phyloP scores from a whole-genome alignment of 2,797 vertebrate species.

The Ciconia nigra region DNA sequence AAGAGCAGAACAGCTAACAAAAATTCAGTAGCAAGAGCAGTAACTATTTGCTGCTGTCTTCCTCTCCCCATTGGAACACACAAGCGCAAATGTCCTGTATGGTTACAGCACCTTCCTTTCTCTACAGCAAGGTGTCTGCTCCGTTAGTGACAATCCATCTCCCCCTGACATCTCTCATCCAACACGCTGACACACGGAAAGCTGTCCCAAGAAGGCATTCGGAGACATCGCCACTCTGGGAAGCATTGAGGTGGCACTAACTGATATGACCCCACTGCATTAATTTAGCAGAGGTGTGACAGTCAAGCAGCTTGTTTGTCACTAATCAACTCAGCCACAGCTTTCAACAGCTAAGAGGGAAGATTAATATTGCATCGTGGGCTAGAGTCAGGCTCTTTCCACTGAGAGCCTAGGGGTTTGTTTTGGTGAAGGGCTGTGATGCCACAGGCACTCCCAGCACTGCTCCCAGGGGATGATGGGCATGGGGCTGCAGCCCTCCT shows the following conservation, averaged over 20 bases:
- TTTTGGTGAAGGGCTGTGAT: neutral
- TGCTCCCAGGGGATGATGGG: neutral
- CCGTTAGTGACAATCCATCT: neutral
- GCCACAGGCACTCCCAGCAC: rapidly evolving
- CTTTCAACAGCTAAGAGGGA: neutral
- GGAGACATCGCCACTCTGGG: neutral
- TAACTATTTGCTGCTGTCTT: neutral
- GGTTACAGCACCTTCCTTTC: neutral
- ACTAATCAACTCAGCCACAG: neutral
- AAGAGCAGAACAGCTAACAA: neutral
- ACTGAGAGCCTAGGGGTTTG: neutral
- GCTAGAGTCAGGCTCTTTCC: neutral
- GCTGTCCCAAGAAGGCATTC: neutral
- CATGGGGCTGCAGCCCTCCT: neutral
- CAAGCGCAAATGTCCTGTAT: neutral
- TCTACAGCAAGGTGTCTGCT: neutral
- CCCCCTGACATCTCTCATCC: neutral
- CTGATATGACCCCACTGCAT: neutral
- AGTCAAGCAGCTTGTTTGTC: neutral
- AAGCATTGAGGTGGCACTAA: neutral
- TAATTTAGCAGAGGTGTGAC: neutral
- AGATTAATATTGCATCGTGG: neutral
- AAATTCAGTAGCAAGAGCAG: neutral
- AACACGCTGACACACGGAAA: neutral
- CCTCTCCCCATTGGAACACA: neutral